phyloP scores from a whole-genome alignment of 2,888 invertebrate species.

The Meiosimyza platycephala region DNA sequence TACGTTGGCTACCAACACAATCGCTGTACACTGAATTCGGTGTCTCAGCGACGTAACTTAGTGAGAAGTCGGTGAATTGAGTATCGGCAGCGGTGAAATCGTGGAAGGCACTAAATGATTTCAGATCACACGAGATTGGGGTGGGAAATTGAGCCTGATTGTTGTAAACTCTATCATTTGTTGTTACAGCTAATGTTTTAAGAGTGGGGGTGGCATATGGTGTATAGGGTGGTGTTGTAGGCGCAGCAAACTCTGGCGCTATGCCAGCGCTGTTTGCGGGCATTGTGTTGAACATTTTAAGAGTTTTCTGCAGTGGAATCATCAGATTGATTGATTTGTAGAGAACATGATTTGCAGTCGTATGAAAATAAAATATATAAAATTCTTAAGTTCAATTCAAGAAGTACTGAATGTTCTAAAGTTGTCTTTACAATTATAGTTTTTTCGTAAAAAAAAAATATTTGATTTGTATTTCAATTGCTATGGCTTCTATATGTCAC shows the following conservation, averaged over 20 bases:
- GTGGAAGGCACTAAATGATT: slow-evolving; percentile 43
- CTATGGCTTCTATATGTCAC: no score
- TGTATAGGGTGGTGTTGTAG: slow-evolving; percentile 43
- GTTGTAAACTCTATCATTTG: background rate
- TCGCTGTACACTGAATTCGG: slow-evolving; percentile 65
- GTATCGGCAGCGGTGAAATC: slow-evolving; percentile 54
- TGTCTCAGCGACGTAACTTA: slow-evolving; percentile 59
- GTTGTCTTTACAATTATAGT: slow-evolving; percentile 19
- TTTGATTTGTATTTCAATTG: slow-evolving; percentile 8
- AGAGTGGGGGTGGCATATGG: slow-evolving; percentile 30
- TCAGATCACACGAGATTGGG: slow-evolving; percentile 45
- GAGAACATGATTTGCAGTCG: background rate
- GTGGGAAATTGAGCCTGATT: slow-evolving; percentile 48
- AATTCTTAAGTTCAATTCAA: no score
- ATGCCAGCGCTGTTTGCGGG: slow-evolving; percentile 26
- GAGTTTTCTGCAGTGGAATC: slow-evolving; percentile 47
- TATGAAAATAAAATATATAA: no score
- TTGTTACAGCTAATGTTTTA: slow-evolving; percentile 16
- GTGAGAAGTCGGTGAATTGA: slow-evolving; percentile 55
- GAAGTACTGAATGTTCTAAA: slow-evolving; percentile 12
- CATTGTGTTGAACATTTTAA: slow-evolving; percentile 41
- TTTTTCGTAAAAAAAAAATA: background rate
- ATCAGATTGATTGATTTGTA: slow-evolving; percentile 40
- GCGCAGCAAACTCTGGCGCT: slow-evolving; percentile 8
- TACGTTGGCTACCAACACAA: slow-evolving; percentile 41